Evolutionary conservation across 2,888 invertebrate genomes (phyloP), one percentile per base, ranked within the genome.

Genomic region (Alsophila aescularia): DNA sequence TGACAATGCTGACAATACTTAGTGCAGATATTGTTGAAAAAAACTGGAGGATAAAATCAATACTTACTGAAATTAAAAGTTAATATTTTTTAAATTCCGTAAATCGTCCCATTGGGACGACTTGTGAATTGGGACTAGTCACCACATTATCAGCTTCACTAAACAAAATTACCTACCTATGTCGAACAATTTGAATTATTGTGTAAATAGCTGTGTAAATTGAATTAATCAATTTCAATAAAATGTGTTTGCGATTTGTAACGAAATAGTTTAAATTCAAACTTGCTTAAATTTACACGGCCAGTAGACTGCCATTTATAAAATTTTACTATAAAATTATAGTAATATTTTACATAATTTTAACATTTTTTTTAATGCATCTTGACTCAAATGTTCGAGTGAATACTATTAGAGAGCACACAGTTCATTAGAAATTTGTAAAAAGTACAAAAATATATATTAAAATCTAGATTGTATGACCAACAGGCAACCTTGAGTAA

Each of bases 141-240:
- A n/a, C n/a, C n/a, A 6, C 24, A 24, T 6, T 24, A 6, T 1
- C 7, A 8, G 24, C 24, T 29, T 29, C 8, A 8, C n/a, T 29
- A 39, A 53, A 43, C 14, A 48, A 54, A 43, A 10, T 47, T n/a
- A n/a, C n/a, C n/a, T n/a, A n/a, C n/a, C 34, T 29, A 32, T 39
- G n/a, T 18, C 13, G 43, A 48, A 31, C 47, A 42, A 43, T 56
- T 43, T 61, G 13, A 39, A 32, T 37, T 45, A 44, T 40, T 54
- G 47, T 61, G 55, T 40, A 35, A 55, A 55, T 29, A 35, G 13
- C 14, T 37, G 7, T 50, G 40, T 41, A n/a, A 49, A 49, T 34
- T 29, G 18, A 13, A 31, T 42, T 14, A 43, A 10, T 8, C 24
- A 44, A 31, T 32, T 40, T 13, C 9, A 27, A 39, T 24, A 37